Percentiles rank a stretch among this genome's conserved stretches.
Evolutionary conservation across 2,113 vertebrate genomes (phyloP).

Genomic region (Pycnonotus jocosus): DNA sequence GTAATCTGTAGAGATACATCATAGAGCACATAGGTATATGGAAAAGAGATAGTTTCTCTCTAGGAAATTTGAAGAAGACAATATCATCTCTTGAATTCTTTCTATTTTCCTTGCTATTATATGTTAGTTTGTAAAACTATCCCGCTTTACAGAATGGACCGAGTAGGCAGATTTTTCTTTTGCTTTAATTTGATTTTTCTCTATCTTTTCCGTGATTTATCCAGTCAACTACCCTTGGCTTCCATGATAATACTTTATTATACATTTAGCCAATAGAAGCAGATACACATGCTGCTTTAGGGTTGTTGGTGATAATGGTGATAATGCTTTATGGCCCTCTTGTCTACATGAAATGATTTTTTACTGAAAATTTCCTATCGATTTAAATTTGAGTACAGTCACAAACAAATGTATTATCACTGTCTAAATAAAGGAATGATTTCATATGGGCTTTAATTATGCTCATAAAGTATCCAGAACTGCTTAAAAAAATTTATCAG

Average conservation of each 20-base stretch:
- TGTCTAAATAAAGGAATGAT: not conserved
- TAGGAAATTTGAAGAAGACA: not conserved
- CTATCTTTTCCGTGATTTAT: not conserved
- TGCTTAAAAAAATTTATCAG: not conserved
- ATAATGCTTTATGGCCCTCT: not conserved
- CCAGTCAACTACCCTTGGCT: not conserved
- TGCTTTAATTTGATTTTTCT: slow-evolving; percentile 37
- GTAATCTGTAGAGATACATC: not conserved
- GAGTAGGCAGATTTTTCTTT: not conserved
- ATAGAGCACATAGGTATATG: not conserved
- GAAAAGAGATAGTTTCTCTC: not conserved
- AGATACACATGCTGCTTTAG: not conserved
- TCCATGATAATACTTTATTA: not conserved
- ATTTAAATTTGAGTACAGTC: not conserved
- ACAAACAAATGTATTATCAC: not conserved
- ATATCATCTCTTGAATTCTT: slow-evolving; percentile 62
- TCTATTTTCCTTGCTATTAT: slow-evolving; percentile 45
- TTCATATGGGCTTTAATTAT: not conserved
- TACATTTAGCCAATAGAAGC: not conserved
- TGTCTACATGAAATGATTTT: not conserved
- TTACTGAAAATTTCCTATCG: not conserved
- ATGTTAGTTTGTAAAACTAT: slow-evolving; percentile 44
- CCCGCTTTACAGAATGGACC: slow-evolving; percentile 38
- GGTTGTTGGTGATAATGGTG: not conserved
- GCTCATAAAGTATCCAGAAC: not conserved